Evolutionary conservation across 2,797 vertebrate genomes (phyloP).

Genomic region (Pempheris klunzingeri): DNA sequence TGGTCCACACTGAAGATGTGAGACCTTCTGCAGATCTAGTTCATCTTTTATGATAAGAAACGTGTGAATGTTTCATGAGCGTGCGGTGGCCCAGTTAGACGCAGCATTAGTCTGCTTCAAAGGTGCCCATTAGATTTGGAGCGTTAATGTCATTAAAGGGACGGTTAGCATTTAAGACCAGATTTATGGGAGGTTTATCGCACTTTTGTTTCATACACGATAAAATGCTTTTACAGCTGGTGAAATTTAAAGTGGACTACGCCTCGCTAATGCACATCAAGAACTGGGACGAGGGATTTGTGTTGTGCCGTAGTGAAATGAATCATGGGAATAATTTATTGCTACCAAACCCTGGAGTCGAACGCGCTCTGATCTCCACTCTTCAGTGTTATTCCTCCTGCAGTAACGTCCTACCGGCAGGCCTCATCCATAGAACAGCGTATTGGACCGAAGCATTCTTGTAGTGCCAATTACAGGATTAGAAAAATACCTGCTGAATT

Average conservation of each 20-base stretch:
- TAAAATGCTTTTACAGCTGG: not conserved
- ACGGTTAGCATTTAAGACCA: not conserved
- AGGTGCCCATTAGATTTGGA: not conserved
- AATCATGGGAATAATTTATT: conserved; percentile 4
- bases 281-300: not conserved
- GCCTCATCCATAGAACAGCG: conserved; percentile 3
- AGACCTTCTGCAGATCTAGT: not conserved
- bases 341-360: not conserved
- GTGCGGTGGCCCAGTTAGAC: not conserved
- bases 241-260: not conserved
- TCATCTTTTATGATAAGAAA: not conserved
- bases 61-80: not conserved
- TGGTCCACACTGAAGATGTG: not conserved
- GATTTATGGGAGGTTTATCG: not conserved
- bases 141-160: not conserved
- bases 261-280: not conserved
- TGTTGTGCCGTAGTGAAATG: not conserved
- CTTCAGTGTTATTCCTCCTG: conserved; percentile 10
- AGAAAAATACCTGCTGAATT: too few species aligned
- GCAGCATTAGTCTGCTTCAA: not conserved
- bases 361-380: not conserved
- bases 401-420: conserved; percentile 14
- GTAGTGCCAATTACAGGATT: not conserved
- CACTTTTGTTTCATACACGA: not conserved
- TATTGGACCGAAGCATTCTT: not conserved